These are phyloP conservation scores for Sarotherodon lohbergeri DNA, from an alignment of 2,113 vertebrate genomes.

Conservation along the genomic window DNA sequence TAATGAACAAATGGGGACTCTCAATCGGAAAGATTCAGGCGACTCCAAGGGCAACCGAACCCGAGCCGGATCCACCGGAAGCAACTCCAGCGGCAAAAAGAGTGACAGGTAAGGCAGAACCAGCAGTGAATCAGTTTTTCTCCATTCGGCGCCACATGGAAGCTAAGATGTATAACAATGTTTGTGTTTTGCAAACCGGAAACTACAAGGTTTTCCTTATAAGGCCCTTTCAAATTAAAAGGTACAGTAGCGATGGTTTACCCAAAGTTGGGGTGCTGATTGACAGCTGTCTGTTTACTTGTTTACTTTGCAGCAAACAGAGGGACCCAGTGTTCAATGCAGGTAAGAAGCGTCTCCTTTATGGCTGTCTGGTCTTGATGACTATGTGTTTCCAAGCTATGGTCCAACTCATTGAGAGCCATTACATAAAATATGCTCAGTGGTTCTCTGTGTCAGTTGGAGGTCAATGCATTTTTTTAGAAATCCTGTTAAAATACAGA, in stretches of 20 bases:
- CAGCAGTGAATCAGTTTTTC: background rate
- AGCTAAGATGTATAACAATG: background rate
- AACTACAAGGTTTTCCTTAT: background rate
- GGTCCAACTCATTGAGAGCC: background rate
- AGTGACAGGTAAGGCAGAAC: conserved; percentile 81
- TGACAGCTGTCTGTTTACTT: conserved; percentile 54
- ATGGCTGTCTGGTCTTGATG: background rate
- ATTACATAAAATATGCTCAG: background rate
- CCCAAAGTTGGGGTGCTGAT: background rate
- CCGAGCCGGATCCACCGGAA: conserved; percentile 90
- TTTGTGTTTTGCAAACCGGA: background rate
- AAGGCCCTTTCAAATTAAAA: background rate
- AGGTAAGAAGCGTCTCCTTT: conserved; percentile 76
- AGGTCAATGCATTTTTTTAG: background rate
- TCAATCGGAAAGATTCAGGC: conserved; percentile 83
- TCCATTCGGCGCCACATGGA: background rate
- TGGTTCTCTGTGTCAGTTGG: background rate
- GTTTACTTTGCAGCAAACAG: conserved; percentile 83
- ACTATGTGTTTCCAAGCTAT: background rate
- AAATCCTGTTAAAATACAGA: background rate
- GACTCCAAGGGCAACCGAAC: conserved; percentile 87
- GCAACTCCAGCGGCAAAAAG: conserved; percentile 91
- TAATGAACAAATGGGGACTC: conserved; percentile 85
- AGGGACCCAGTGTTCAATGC: conserved; percentile 95
- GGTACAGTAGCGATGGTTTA: background rate